phyloP scores from a whole-genome alignment of 2,797 vertebrate species.

The Spinus olivaceus region DNA sequence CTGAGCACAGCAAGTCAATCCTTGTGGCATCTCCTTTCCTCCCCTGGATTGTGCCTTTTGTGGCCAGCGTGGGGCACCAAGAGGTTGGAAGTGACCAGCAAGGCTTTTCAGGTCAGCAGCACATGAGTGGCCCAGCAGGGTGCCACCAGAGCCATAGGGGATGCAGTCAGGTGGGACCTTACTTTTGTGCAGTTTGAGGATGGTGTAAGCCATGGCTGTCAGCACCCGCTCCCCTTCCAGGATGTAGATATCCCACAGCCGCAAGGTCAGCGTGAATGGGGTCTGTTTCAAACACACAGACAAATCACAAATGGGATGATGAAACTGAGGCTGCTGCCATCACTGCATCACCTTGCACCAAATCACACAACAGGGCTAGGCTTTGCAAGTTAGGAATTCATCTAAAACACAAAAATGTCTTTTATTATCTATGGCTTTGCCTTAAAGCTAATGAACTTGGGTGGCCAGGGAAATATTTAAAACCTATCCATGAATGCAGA shows the following conservation, averaged over 20 bases:
- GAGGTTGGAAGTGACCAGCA: neutral
- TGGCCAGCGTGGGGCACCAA: accelerated
- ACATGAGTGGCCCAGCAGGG: accelerated
- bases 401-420: neutral
- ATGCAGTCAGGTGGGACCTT: constrained; percentile 4
- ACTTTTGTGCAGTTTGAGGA: constrained; percentile 89
- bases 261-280: constrained; percentile 85
- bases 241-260: constrained; percentile 88
- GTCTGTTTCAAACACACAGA: constrained; percentile 73
- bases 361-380: neutral
- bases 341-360: neutral
- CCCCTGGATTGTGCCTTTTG: neutral
- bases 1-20: neutral
- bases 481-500: accelerated
- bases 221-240: constrained; percentile 84
- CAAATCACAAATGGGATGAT: neutral
- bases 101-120: neutral
- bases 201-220: constrained; percentile 83
- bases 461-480: neutral
- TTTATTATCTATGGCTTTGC: neutral
- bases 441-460: neutral
- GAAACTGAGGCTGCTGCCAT: neutral
- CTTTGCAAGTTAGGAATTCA: neutral
- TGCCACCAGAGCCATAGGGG: neutral
- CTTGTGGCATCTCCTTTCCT: neutral